Evolutionary conservation across 2,113 vertebrate species (phyloP).

Genomic region (Solea senegalensis): DNA sequence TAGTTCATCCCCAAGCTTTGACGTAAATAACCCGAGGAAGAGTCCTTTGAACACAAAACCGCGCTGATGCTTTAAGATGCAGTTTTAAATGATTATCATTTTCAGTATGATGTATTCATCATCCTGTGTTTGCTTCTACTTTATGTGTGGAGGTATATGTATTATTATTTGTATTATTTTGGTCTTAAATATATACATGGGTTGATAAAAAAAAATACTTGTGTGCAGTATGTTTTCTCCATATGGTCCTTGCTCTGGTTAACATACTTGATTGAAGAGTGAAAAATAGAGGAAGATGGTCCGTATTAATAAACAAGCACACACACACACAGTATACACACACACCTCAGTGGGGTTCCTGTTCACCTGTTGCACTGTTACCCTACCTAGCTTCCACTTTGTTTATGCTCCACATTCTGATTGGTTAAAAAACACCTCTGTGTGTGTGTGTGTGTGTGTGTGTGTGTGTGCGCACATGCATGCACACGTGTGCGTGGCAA

Average conservation of each 20-base stretch:
- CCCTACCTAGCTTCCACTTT: constrained; percentile 81
- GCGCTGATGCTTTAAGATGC: not conserved
- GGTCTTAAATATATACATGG: too few relatives aligned
- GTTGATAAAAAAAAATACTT: too few relatives aligned
- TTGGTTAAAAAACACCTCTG: constrained; percentile 85
- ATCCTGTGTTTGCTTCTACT: too few relatives aligned
- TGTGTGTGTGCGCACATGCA: constrained; percentile 62
- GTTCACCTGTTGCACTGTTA: constrained; percentile 71
- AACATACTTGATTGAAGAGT: not conserved
- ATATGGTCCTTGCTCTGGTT: not conserved
- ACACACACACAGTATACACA: constrained; percentile 2
- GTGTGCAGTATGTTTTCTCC: not conserved
- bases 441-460: constrained; percentile 77
- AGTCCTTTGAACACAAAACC: too few relatives aligned
- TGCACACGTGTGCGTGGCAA: constrained; percentile 68
- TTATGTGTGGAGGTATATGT: too few relatives aligned
- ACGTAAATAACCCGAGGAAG: not conserved
- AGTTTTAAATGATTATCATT: not conserved
- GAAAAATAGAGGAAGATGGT: constrained; percentile 39
- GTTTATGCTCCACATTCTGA: constrained; percentile 79
- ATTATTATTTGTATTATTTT: too few relatives aligned
- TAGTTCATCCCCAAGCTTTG: not conserved
- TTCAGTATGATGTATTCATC: not conserved
- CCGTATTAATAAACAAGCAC: constrained; percentile 1
- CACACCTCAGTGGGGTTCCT: constrained; percentile 44